Conservation (phyloP, 2,888 invertebrate species). For the Myopa tessellatipennis region DNA sequence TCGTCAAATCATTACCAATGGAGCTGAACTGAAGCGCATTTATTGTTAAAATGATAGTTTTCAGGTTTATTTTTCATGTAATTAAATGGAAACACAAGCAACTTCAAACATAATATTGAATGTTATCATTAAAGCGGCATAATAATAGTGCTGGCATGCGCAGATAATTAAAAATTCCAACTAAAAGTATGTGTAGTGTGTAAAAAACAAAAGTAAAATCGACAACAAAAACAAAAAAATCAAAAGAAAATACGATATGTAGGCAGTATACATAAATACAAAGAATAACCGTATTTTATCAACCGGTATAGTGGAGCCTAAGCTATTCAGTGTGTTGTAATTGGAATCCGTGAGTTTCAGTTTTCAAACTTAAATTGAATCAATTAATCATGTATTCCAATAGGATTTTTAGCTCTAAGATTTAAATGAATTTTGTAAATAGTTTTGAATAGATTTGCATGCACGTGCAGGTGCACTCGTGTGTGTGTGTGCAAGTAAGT, state of each 20-base stretch:
- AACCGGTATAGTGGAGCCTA: neutral
- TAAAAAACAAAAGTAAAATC: neutral
- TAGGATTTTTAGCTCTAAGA: constrained; percentile 2
- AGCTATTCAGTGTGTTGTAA: constrained; percentile 6
- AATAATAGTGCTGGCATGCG: neutral
- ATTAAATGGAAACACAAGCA: constrained; percentile 8
- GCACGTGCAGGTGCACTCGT: neutral
- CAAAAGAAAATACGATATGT: constrained; percentile 1
- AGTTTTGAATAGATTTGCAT: constrained; percentile 5
- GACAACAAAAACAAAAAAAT: neutral
- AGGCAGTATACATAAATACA: constrained; percentile 17
- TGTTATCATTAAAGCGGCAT: neutral
- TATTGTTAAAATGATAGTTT: neutral
- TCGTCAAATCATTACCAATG: neutral
- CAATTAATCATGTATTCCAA: constrained; percentile 9
- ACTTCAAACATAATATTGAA: neutral
- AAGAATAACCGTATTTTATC: constrained; percentile 16
- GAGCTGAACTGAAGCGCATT: neutral
- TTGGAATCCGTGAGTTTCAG: constrained; percentile 1
- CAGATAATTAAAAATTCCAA: constrained; percentile 29
- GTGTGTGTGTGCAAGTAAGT: neutral
- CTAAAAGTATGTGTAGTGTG: neutral
- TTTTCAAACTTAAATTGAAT: constrained; percentile 1
- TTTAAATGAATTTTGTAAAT: constrained; percentile 23
- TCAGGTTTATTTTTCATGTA: constrained; percentile 17